These are phyloP conservation scores for Tachyglossus aculeatus DNA, from an alignment of 2,797 vertebrate genomes.

Conservation along the genomic window DNA sequence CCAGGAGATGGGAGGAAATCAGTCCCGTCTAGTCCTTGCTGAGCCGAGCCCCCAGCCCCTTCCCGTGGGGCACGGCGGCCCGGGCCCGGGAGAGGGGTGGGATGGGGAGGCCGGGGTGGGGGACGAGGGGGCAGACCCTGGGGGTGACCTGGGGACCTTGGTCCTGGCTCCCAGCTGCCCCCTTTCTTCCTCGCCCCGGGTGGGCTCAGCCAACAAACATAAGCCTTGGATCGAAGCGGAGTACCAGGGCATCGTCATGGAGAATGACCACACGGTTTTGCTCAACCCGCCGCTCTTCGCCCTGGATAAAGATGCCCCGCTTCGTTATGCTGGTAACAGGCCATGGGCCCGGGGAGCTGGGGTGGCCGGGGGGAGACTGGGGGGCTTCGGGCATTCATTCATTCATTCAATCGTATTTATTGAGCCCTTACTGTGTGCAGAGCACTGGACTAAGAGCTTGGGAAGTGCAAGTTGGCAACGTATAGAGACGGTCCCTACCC, in stretches of 20 bases:
- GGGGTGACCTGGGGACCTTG: background rate
- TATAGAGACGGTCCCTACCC: too few relatives aligned
- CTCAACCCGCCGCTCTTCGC: constrained; percentile 96
- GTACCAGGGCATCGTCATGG: constrained; percentile 99
- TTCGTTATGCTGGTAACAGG: constrained; percentile 91
- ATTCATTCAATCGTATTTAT: too few relatives aligned
- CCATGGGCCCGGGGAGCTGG: background rate
- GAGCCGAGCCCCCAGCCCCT: too few relatives aligned
- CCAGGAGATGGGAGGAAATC: too few relatives aligned
- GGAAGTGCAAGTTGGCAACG: too few relatives aligned
- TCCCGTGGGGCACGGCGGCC: too few relatives aligned
- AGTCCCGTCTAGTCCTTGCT: too few relatives aligned
- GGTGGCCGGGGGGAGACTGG: background rate
- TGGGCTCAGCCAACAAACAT: constrained; percentile 92
- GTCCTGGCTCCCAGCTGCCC: background rate
- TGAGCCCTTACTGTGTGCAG: too few relatives aligned
- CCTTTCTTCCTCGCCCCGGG: background rate
- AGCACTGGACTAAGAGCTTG: too few relatives aligned
- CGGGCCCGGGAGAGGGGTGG: too few relatives aligned
- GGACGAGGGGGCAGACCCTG: background rate
- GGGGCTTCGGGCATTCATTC: too few relatives aligned
- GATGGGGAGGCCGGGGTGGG: constrained; percentile 22
- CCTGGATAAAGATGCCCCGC: constrained; percentile 97
- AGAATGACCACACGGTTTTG: constrained; percentile 97
- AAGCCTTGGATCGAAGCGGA: constrained; percentile 99